Percentiles rank a stretch among this genome's conserved stretches.
These are phyloP conservation scores for Oxygymnocypris stewartii DNA, from an alignment of 2,113 vertebrate genomes.

Conservation along the genomic window DNA sequence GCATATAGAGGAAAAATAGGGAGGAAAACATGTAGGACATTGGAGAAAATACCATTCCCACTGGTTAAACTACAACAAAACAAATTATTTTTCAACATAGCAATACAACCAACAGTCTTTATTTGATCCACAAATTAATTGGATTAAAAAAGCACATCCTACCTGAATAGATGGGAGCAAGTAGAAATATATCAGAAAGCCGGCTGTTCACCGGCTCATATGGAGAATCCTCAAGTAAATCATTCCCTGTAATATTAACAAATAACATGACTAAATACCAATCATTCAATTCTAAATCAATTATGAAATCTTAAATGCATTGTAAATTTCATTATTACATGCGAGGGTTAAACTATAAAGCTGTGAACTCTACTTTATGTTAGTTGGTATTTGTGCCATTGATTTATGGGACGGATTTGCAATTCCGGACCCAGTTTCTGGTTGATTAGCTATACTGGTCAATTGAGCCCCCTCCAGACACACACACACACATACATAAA, in stretches of 20 bases:
- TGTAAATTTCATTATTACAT: not conserved
- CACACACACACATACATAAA: not conserved
- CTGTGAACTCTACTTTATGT: not conserved
- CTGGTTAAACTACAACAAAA: not conserved
- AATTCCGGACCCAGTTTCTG: conserved; percentile 41
- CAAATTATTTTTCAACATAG: not conserved
- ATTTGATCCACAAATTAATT: conserved; percentile 12
- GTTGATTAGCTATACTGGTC: conserved; percentile 72
- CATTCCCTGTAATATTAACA: conserved; percentile 82
- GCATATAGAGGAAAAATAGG: conserved; percentile 39
- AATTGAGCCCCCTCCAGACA: conserved; percentile 51
- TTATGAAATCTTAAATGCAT: not conserved
- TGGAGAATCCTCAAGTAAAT: conserved; percentile 94
- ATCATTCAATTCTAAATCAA: not conserved
- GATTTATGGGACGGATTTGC: conserved; percentile 50
- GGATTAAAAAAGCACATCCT: conserved; percentile 65
- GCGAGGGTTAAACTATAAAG: not conserved
- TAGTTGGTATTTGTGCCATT: conserved; percentile 67
- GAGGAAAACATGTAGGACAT: conserved; percentile 40
- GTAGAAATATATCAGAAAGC: conserved; percentile 92
- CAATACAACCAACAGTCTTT: not conserved
- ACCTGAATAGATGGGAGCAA: conserved; percentile 96
- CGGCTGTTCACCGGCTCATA: conserved; percentile 96
- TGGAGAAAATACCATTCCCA: not conserved
- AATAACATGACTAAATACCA: not conserved